A percentile compares a stretch with the other conserved stretches of the same genome.
These are phyloP conservation scores for Carlito syrichta DNA, from an alignment of 2,113 vertebrate species.

Conservation along the genomic window DNA sequence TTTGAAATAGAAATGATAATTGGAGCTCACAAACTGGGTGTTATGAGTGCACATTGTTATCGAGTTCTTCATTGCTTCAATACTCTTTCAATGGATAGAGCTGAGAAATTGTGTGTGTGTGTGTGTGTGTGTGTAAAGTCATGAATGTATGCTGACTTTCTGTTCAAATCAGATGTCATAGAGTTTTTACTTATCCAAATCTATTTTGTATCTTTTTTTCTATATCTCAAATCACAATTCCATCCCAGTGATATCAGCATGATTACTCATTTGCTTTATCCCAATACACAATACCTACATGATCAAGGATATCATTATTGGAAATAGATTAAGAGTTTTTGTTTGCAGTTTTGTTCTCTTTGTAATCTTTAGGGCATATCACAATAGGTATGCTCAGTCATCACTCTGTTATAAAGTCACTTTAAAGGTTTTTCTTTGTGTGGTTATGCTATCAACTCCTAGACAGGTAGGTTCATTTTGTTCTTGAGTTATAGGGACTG, in stretches of 20 bases:
- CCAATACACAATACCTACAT: background rate
- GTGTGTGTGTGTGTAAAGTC: background rate
- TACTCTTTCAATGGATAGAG: background rate
- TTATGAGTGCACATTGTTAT: background rate
- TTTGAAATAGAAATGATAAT: slow-evolving; percentile 1
- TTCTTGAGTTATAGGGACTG: background rate
- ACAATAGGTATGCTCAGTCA: background rate
- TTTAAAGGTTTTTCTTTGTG: background rate
- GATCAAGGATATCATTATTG: background rate
- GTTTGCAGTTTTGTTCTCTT: background rate
- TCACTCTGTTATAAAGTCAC: background rate
- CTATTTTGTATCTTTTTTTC: background rate
- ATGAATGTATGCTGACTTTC: background rate
- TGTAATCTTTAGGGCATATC: background rate
- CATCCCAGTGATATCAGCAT: background rate
- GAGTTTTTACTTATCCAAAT: background rate
- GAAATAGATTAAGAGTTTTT: background rate
- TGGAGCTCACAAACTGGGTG: background rate
- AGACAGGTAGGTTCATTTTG: background rate
- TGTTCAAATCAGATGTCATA: background rate
- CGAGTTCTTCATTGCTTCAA: background rate
- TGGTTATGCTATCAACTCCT: background rate
- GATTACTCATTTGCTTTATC: background rate
- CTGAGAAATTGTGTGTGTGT: background rate
- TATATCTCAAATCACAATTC: background rate